Percentiles rank a stretch among this genome's conserved stretches.
These are phyloP conservation scores for Heterotis niloticus DNA, from an alignment of 2,113 vertebrate species.

Conservation along the genomic window DNA sequence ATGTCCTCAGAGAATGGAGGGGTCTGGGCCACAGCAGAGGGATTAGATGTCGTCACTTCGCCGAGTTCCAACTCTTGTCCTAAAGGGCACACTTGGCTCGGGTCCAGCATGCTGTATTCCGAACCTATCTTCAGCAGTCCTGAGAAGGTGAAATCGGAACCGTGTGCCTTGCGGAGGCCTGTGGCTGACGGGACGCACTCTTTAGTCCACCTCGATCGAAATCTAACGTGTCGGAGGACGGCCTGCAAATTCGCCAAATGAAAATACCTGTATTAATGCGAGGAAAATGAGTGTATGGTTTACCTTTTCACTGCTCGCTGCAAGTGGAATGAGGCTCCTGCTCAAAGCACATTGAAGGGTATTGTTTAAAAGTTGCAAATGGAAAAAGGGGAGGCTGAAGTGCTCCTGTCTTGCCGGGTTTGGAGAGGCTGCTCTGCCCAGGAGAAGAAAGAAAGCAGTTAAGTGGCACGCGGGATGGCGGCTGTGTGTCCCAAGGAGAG, in stretches of 20 bases:
- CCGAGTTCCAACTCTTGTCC: slow-evolving; percentile 15
- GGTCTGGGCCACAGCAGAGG: background rate
- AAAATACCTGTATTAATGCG: background rate
- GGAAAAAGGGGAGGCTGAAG: background rate
- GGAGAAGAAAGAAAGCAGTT: slow-evolving; percentile 33
- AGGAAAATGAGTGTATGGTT: background rate
- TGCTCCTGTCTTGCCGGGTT: background rate
- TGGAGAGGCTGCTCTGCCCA: slow-evolving; percentile 25
- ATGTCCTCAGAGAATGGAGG: slow-evolving; percentile 43
- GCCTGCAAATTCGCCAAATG: background rate
- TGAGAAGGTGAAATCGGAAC: slow-evolving; percentile 24
- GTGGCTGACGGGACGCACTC: background rate
- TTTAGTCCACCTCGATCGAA: slow-evolving; percentile 2
- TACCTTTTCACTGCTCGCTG: background rate
- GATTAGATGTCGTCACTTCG: slow-evolving; percentile 25
- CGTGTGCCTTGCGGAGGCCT: background rate
- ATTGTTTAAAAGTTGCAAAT: background rate
- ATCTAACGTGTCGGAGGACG: background rate
- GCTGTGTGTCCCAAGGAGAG: slow-evolving; percentile 13
- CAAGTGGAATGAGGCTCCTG: background rate
- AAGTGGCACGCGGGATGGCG: background rate
- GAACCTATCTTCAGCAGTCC: slow-evolving; percentile 8
- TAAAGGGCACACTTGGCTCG: slow-evolving; percentile 18
- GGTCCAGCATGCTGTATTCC: background rate
- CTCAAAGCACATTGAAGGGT: background rate